Evolutionary conservation across 2,113 vertebrate genomes (phyloP), one percentile per base, ranked within the genome.

Genomic region (Dipodomys spectabilis): DNA sequence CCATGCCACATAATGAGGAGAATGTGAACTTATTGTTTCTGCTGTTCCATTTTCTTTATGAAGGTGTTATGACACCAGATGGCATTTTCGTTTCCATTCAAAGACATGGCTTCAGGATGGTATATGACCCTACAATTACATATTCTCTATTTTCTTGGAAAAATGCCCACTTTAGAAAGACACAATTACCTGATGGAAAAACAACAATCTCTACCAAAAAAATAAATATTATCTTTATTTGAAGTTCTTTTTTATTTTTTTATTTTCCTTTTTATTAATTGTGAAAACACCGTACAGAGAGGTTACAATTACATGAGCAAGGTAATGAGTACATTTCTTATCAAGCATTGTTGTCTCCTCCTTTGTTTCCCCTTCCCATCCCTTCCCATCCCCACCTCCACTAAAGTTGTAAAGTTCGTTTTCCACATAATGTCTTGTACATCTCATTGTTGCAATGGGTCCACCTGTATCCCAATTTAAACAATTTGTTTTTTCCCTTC

Each of bases 11-110:
- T 62, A 39, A 35, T 85, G 80, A 95, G 94, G 67, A 97, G 22
- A 77, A 91, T 88, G 27, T 77, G 23, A 27, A 30, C 81, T 97
- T 97, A 93, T 82, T 97, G 44, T 73, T 35, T 23, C 20, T 96
- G 82, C 18, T 74, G 93, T 88, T 94, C 23, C 71, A 77, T 95
- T 96, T 95, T 83, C n/a, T 27, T 92, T 94, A 28, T 95, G 49
- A 95, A 93, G 28, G 83, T 83, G 81, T 95, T 91, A 67, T 32
- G 75, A 60, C 68, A 91, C n/a, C 53, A 86, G 45, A 69, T 96
- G 95, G 67, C 71, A 94, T 94, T 96, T 97, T 77, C 45, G 90
- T 95, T 94, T 72, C 53, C 94, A 67, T 87, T 82, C 53, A 93
- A 44, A 23, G 82, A 83, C 60, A 28, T 94, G 84, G 22, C 3